Evolutionary conservation across 1,140 invertebrate genomes (phyloP).

Genomic region (Polypedilum vanderplanki): DNA sequence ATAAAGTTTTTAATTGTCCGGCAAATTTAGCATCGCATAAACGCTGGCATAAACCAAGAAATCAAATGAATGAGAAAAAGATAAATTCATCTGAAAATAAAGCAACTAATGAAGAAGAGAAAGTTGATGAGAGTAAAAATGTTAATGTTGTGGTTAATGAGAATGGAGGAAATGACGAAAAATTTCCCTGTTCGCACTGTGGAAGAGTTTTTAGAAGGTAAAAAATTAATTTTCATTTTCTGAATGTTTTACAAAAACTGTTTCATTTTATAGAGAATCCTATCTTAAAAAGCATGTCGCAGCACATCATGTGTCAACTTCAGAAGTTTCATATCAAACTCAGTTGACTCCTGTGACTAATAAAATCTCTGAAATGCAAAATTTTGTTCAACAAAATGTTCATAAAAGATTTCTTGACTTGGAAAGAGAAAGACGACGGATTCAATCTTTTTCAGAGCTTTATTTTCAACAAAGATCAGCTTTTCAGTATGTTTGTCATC

Average conservation of each 20-base stretch:
- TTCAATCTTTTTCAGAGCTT: conserved; percentile 40
- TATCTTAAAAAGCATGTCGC: conserved; percentile 73
- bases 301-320: conserved; percentile 49
- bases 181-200: conserved; percentile 67
- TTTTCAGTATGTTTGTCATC: conserved; percentile 39
- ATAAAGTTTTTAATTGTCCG: conserved; percentile 98
- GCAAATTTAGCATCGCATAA: conserved; percentile 96
- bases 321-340: not conserved
- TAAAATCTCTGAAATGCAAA: not conserved
- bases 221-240: conserved; percentile 28
- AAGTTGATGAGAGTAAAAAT: not conserved
- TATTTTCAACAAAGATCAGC: conserved; percentile 42
- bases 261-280: conserved; percentile 54
- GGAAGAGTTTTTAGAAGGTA: conserved; percentile 68
- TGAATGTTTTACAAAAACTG: not conserved
- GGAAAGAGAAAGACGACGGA: conserved; percentile 37
- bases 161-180: conserved; percentile 37
- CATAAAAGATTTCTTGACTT: conserved; percentile 28
- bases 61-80: conserved; percentile 30
- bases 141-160: conserved; percentile 30
- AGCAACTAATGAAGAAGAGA: not conserved
- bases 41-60: conserved; percentile 86
- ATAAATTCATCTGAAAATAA: not conserved
- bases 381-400: conserved; percentile 30
- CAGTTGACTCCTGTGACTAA: not conserved